These are phyloP conservation scores for Morus bassanus DNA, from an alignment of 2,797 vertebrate species.

Conservation along the genomic window DNA sequence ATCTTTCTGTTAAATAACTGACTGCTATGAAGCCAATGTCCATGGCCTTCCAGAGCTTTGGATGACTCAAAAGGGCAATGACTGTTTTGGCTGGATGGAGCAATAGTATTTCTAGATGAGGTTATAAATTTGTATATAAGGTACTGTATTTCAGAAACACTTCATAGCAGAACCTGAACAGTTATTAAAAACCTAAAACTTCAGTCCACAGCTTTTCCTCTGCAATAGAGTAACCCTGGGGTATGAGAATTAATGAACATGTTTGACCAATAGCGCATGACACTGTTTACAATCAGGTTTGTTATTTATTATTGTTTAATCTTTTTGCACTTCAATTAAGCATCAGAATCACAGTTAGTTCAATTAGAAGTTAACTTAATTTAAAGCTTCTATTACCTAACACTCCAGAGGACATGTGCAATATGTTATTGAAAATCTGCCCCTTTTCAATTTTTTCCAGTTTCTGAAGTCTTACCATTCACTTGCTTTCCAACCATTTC, in stretches of 20 bases:
- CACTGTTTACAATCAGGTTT: neutral
- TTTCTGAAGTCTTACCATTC: neutral
- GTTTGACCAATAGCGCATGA: neutral
- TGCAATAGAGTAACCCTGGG: neutral
- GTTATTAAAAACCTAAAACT: neutral
- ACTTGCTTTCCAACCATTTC: neutral
- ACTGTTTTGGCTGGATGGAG: neutral
- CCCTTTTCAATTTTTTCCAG: neutral
- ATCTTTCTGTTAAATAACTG: neutral
- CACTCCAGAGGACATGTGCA: neutral
- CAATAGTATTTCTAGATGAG: neutral
- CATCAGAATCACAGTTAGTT: conserved; percentile 22
- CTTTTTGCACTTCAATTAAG: conserved; percentile 4
- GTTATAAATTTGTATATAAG: neutral
- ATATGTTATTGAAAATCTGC: neutral
- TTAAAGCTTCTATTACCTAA: conserved; percentile 22
- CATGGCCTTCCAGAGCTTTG: neutral
- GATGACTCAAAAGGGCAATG: neutral
- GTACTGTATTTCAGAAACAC: neutral
- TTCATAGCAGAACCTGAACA: neutral
- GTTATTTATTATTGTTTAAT: conserved; percentile 30
- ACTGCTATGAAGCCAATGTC: neutral
- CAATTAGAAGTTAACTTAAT: conserved; percentile 1
- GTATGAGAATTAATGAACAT: neutral
- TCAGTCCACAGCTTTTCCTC: neutral